Percentiles rank a stretch among this genome's conserved stretches.
Conservation (phyloP, 2,888 invertebrate species). For the Perizoma flavofasciatum region DNA sequence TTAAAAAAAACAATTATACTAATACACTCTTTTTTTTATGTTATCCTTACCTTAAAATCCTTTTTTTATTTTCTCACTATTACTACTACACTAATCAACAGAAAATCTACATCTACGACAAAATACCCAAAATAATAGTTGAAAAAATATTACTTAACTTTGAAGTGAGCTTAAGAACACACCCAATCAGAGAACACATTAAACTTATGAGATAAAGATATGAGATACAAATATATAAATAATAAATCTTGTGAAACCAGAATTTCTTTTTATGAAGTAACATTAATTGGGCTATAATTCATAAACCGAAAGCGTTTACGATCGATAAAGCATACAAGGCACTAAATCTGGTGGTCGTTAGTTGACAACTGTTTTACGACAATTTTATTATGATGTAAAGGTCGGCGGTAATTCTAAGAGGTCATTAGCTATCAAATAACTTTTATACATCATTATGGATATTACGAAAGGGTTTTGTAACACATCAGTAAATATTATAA, state of each 20-base stretch:
- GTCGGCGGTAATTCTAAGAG: conserved; percentile 33
- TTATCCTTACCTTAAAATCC: conserved; percentile 60
- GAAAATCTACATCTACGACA: conserved; percentile 5
- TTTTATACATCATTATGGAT: conserved; percentile 13
- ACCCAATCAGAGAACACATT: conserved; percentile 33
- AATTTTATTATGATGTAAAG: conserved; percentile 41
- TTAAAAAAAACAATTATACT: conserved; percentile 81
- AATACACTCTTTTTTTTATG: conserved; percentile 76
- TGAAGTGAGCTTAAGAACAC: conserved; percentile 32
- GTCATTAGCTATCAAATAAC: conserved; percentile 23
- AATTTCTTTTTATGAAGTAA: conserved; percentile 35
- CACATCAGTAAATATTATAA: conserved; percentile 10
- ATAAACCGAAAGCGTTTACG: conserved; percentile 39
- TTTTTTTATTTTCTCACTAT: conserved; percentile 43
- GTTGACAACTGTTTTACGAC: conserved; percentile 42
- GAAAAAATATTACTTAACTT: conserved; percentile 28
- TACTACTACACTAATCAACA: conserved; percentile 10
- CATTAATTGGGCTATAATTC: conserved; percentile 41
- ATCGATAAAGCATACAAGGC: conserved; percentile 40
- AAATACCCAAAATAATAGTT: conserved; percentile 7
- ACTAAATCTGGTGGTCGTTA: conserved; percentile 35
- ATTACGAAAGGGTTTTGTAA: conserved; percentile 13
- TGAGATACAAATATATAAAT: conserved; percentile 39
- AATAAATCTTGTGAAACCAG: conserved; percentile 39
- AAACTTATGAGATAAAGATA: conserved; percentile 33